Evolutionary conservation across 2,888 invertebrate genomes (phyloP).

Genomic region (Hypolimnas misippus): DNA sequence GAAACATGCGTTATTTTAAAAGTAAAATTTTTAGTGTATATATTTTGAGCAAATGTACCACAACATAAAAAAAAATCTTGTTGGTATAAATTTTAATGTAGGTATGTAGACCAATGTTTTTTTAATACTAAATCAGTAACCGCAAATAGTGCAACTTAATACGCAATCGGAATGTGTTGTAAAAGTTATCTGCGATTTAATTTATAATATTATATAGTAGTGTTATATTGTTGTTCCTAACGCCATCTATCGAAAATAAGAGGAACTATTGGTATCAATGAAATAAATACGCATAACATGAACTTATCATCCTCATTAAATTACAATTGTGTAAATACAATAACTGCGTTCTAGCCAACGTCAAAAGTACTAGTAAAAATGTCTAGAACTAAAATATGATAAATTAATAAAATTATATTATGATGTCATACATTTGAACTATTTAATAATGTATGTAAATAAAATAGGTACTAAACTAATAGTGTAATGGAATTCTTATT

Average conservation of each 20-base stretch:
- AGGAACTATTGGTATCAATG: conserved; percentile 34
- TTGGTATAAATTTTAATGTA: too few relatives aligned
- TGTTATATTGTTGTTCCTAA: conserved; percentile 27
- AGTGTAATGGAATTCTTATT: too few relatives aligned
- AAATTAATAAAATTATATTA: too few relatives aligned
- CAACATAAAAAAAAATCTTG: background rate
- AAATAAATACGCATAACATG: background rate
- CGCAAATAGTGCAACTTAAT: background rate
- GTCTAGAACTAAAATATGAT: too few relatives aligned
- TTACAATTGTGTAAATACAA: background rate
- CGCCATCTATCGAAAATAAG: conserved; percentile 57
- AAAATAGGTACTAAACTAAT: too few relatives aligned
- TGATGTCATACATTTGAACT: too few relatives aligned
- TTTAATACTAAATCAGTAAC: background rate
- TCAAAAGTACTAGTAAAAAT: too few relatives aligned
- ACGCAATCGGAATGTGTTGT: background rate
- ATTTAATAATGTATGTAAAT: too few relatives aligned
- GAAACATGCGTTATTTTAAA: conserved; percentile 19
- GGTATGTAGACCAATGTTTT: background rate
- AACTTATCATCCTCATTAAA: background rate
- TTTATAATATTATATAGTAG: background rate
- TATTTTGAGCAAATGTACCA: background rate
- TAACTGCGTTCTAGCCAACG: background rate
- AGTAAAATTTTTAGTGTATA: background rate
- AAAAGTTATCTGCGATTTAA: background rate